Evolutionary conservation across 2,797 vertebrate species (phyloP), one percentile per base, ranked within the genome.

Genomic region (Hozukius guyotensis): DNA sequence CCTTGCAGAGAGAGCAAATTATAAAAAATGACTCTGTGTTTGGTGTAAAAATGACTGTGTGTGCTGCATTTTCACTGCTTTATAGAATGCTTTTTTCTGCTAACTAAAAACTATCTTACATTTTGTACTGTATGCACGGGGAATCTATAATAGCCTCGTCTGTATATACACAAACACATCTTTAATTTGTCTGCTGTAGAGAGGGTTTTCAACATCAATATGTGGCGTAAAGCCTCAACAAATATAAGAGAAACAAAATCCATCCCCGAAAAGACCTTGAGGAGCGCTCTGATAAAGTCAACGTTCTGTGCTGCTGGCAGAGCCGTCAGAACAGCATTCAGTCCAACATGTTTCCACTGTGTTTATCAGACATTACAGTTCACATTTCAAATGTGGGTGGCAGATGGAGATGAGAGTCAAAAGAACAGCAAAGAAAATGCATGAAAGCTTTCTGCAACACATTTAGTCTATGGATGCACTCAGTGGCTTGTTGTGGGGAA

Each of bases 261-360:
- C 46, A 69, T 77, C 65, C 29, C 27, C 65, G 56, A 62, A 67
- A 72, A 84, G 63, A 75, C 66, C 76, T 86, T 80, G 68, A 69
- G 67, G 74, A 52, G 53, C 18, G 13, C 65, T 25, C 24, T 71
- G 74, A 71, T 63, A 77, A 64, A 71, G 70, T 85, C 52, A 65
- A 52, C 6, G 64, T 59, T 68, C 53, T 34, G 22, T 8, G 11
- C 49, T 57, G 2, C 56, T 0, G 55, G n/a, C 16, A 7, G 31
- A 72, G 65, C 56, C 38, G 31, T 81, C 65, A 64, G 42, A 67
- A 52, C 31, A 52, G 31, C 57, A 36, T 52, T 20, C 34, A 18
- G 27, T 42, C 52, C 53, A 61, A 59, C 59, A 38, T 4, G 2
- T 64, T 77, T 80, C 32, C 32, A 72, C 61, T 25, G 20, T 74